These are phyloP conservation scores for Polypterus bichir DNA, from an alignment of 2,113 vertebrate species.

Conservation along the genomic window DNA sequence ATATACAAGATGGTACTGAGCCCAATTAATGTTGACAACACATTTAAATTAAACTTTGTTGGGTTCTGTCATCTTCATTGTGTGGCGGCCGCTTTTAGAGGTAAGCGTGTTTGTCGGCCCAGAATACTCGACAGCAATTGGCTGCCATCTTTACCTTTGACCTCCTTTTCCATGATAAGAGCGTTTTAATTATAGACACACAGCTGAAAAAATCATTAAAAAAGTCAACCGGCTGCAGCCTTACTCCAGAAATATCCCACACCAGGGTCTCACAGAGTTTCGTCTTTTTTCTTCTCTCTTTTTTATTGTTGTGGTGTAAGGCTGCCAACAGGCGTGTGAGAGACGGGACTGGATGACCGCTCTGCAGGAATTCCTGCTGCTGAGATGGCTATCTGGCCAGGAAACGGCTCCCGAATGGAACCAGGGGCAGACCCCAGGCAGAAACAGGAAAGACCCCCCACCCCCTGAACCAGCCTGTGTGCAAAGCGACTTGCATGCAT, in stretches of 20 bases:
- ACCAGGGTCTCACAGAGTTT: background rate
- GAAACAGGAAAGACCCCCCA: constrained; percentile 22
- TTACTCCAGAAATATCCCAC: background rate
- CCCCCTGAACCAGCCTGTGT: background rate
- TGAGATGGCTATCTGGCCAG: constrained; percentile 30
- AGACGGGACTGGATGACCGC: constrained; percentile 10
- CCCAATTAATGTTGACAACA: too few relatives aligned
- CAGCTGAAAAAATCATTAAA: background rate
- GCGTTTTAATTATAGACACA: background rate
- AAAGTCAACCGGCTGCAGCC: background rate
- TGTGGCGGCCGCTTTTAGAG: too few relatives aligned
- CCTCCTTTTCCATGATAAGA: too few relatives aligned
- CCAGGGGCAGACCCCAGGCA: constrained; percentile 27
- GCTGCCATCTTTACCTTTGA: too few relatives aligned
- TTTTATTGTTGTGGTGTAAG: background rate
- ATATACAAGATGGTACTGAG: too few relatives aligned
- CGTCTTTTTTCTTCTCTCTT: background rate
- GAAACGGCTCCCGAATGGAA: constrained; percentile 20
- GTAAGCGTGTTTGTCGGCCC: too few relatives aligned
- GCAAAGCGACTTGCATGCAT: constrained; percentile 14
- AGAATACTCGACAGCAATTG: too few relatives aligned
- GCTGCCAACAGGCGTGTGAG: constrained; percentile 2
- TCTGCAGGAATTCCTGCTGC: constrained; percentile 27
- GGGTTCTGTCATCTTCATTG: too few relatives aligned
- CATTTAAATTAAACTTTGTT: too few relatives aligned